Base-by-base conservation (phyloP, 2,888 invertebrate species). In the Hydropsyche betteni region DNA sequence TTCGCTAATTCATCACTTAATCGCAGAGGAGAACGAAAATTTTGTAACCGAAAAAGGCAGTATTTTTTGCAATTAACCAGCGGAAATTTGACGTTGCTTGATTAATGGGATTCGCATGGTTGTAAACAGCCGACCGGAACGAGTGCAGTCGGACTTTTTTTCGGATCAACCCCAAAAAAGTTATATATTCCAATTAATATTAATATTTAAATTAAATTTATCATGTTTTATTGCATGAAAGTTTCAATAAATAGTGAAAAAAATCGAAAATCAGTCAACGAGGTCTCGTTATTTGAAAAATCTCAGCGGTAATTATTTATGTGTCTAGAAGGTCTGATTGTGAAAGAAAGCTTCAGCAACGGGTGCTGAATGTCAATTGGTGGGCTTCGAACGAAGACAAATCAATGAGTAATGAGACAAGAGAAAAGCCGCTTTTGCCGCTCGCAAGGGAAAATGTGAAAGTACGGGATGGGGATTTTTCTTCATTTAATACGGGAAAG, bases 341-440 rank as follows among this genome's bases (percentile, higher is more conserved):
- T 70, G 51, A 61, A 70, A 71, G 70, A 55, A 24, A 44, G 33
- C 58, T 68, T 44, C 69, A 44, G 12, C 16, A 64, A 55, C 69
- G 12, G 10, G 69, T 38, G 50, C 70, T 53, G 70, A 70, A 70
- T 53, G 51, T 36, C 70, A 70, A 70, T 53, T 50, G 53, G 24
- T 10, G 64, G 34, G 64, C 10, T 44, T 44, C 44, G 53, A 52
- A 72, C 73, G 71, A 68, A 36, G 53, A 52, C 58, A 69, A 75
- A 75, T 68, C 69, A 69, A 74, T 76, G 76, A 76, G 74, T 76
- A 76, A 76, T 76, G 76, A 61, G 76, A 76, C 69, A 55, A 69
- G 68, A 76, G 74, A 69, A 68, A 69, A 74, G 76, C 69, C 34
- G 55, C 72, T 72, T 68, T 68, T 12, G 38, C 68, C 10, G 64